phyloP scores from a whole-genome alignment of 2,888 invertebrate species.

The Eupsilia transversa region DNA sequence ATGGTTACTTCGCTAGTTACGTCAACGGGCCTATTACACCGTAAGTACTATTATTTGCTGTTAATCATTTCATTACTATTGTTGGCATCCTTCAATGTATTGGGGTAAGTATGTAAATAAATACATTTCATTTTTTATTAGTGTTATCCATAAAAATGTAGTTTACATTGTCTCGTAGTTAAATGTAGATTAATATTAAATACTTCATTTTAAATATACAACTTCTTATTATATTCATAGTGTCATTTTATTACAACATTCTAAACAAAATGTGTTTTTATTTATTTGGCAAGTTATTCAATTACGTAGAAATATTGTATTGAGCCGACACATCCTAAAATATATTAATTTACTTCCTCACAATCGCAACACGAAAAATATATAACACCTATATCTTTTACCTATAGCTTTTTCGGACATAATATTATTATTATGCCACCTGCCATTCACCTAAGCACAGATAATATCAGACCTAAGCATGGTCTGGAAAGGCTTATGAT shows the following conservation, averaged over 20 bases:
- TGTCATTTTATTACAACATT: conserved; percentile 3
- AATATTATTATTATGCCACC: no score
- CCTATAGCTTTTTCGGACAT: no score
- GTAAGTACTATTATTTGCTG: no score
- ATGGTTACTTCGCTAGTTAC: no score
- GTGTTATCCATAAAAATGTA: neutral
- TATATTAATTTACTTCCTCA: neutral
- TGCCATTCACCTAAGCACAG: no score
- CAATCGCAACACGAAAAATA: neutral
- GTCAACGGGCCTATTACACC: no score
- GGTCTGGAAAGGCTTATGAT: no score
- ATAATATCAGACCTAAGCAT: no score
- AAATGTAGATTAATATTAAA: neutral
- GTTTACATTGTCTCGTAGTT: conserved; percentile 13
- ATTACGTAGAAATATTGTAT: neutral
- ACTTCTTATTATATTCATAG: neutral
- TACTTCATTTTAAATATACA: neutral
- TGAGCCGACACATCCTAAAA: neutral
- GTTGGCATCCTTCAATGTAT: neutral
- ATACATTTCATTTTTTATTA: neutral
- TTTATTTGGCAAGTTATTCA: neutral
- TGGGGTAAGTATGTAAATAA: neutral
- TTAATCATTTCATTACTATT: neutral
- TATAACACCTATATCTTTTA: neutral
- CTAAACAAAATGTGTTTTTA: neutral